Base-by-base conservation (phyloP, 53 echinoderm and acorn worm genomes). In the Luidia sarsii region DNA sequence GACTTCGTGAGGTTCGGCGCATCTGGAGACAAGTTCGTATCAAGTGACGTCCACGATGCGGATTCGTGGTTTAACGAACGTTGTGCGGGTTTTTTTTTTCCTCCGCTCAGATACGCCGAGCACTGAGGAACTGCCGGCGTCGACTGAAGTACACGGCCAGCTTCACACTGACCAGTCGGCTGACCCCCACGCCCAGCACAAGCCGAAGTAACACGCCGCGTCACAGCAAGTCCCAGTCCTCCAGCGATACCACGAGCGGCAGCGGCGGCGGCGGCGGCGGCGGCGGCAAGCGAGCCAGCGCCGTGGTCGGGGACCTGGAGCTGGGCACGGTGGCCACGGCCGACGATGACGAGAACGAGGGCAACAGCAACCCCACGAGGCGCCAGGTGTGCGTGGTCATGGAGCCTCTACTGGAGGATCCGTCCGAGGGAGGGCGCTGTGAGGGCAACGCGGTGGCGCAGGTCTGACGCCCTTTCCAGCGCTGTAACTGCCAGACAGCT, bases 191-290 rank as follows among this genome's bases (percentile, higher is more conserved):
- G 2, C 59, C 46, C 29, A 59, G 29, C 16, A 41, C 41, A 10
- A 77, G 77, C 57, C 23, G 62, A 33, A 77, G 48, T 33, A 48
- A 23, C 31, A 61, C 77, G 10, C 77, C 77, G 16, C 33, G 77
- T 29, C 77, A 77, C 31, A 77, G 77, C 60, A 77, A 77, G 48
- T 77, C 77, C 1, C 77, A 62, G 29, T 77, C 77, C 3, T 77
- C 77, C 60, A 77, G 77, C 77, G 62, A 77, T n/a, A n/a, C n/a
- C n/a, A n/a, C n/a, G n/a, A n/a, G n/a, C n/a, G n/a, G n/a, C n/a
- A n/a, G n/a, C 14, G 62, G 77, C 7, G 43, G 77, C 21, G 65
- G 39, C 1, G 37, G 37, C 41, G 41, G 6, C 67, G 63, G 34
- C 35, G 59, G 59, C 28, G 20, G 21, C 25, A 41, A 67, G 25